Evolutionary conservation across 2,113 vertebrate genomes (phyloP).

Genomic region (Lepidothrix coronata): DNA sequence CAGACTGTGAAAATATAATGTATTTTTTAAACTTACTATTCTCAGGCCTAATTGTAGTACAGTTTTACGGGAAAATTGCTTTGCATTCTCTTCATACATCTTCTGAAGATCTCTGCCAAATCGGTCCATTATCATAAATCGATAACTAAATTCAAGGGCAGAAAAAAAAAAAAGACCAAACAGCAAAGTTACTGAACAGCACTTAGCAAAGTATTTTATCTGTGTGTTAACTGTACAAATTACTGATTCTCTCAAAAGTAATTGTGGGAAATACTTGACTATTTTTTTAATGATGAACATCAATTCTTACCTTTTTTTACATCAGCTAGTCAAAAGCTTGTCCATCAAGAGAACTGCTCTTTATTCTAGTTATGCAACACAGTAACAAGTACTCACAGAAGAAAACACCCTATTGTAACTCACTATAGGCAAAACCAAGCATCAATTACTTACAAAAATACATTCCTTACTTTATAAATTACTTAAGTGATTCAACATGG

Average conservation of each 20-base stretch:
- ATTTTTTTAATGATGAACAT: neutral
- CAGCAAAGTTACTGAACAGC: neutral
- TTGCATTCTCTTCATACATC: slow-evolving; percentile 85
- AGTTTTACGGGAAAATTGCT: slow-evolving; percentile 85
- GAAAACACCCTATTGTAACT: neutral
- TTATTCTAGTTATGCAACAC: neutral
- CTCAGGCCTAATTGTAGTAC: slow-evolving; percentile 90
- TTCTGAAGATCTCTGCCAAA: slow-evolving; percentile 95
- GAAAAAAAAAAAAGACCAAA: neutral
- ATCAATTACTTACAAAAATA: neutral
- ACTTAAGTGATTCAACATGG: neutral
- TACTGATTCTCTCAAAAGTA: neutral
- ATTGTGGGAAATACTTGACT: neutral
- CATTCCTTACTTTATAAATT: neutral
- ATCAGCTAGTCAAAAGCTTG: neutral
- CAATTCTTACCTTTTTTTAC: neutral
- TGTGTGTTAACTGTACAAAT: neutral
- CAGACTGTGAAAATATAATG: neutral
- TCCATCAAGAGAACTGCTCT: neutral
- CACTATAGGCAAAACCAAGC: neutral
- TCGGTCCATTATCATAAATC: slow-evolving; percentile 97
- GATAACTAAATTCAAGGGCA: slow-evolving; percentile 77
- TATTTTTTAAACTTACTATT: slow-evolving; percentile 80
- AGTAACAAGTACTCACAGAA: neutral
- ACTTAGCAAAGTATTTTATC: neutral